These are phyloP conservation scores for Micromys minutus DNA, from an alignment of 2,113 vertebrate species.

Conservation along the genomic window DNA sequence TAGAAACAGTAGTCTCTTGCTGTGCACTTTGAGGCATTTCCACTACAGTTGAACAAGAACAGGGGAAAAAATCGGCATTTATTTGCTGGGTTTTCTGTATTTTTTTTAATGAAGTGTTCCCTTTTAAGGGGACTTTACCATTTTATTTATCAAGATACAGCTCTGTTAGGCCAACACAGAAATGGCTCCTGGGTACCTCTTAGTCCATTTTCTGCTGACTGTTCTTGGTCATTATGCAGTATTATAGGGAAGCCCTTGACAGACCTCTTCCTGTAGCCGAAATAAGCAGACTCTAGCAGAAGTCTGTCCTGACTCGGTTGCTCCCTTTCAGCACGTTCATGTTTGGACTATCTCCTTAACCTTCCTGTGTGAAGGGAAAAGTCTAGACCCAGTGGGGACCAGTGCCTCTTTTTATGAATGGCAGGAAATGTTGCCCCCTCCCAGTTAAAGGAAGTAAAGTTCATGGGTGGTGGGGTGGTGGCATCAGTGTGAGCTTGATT, in stretches of 20 bases:
- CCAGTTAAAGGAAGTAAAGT: not conserved
- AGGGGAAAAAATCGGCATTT: constrained; percentile 10
- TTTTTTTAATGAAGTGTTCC: not conserved
- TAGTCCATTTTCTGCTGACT: not conserved
- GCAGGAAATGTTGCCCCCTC: not conserved
- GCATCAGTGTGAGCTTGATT: not conserved
- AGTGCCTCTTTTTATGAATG: not conserved
- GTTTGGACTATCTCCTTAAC: not conserved
- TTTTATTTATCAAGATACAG: constrained; percentile 11
- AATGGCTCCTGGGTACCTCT: not conserved
- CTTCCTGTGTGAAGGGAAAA: not conserved
- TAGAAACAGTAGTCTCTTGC: not conserved
- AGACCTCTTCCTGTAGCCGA: constrained; percentile 37
- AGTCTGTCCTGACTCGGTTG: not conserved
- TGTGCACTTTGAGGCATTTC: constrained; percentile 76
- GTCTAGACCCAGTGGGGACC: not conserved
- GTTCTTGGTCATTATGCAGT: not conserved
- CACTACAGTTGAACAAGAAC: constrained; percentile 57
- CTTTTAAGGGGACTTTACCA: constrained; percentile 27
- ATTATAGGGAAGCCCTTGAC: constrained; percentile 15
- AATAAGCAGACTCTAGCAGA: not conserved
- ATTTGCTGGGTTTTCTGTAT: constrained; percentile 35
- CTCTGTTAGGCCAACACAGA: not conserved
- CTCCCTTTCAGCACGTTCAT: not conserved
- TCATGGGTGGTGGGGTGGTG: not conserved